These are phyloP conservation scores for Laothoe populi DNA, from an alignment of 2,888 invertebrate genomes.

Conservation along the genomic window DNA sequence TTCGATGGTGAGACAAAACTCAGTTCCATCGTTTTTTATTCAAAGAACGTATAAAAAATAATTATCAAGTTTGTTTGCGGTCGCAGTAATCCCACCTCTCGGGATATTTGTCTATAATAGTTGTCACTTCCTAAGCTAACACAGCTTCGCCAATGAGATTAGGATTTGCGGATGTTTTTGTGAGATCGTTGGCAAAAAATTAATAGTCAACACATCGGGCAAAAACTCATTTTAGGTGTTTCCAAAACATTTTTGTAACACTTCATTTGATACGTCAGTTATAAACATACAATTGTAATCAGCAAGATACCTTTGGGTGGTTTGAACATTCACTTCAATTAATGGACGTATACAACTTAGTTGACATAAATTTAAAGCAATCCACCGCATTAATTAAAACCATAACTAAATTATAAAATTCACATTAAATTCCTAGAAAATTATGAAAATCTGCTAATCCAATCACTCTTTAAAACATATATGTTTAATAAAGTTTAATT, in stretches of 20 bases:
- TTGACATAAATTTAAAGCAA: too few species aligned
- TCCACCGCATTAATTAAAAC: too few species aligned
- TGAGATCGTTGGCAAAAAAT: constrained; percentile 22
- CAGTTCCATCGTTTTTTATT: constrained; percentile 51
- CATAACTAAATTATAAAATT: too few species aligned
- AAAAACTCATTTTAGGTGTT: constrained; percentile 3
- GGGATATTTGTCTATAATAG: constrained; percentile 45
- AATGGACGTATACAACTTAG: too few species aligned
- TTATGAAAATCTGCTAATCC: too few species aligned
- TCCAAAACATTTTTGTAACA: not conserved
- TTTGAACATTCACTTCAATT: too few species aligned
- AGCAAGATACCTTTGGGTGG: too few species aligned
- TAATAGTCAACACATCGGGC: not conserved
- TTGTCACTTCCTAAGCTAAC: constrained; percentile 47
- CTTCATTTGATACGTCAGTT: constrained; percentile 1
- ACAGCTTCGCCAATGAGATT: constrained; percentile 56
- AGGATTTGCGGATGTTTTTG: constrained; percentile 33
- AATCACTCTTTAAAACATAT: too few species aligned
- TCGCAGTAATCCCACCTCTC: constrained; percentile 48
- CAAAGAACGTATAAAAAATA: constrained; percentile 51
- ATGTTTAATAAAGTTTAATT: too few species aligned
- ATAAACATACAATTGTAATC: not conserved
- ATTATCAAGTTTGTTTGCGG: constrained; percentile 56
- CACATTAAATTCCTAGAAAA: too few species aligned
- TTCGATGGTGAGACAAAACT: constrained; percentile 55